Conservation (phyloP, 2,888 invertebrate genomes). For the Pedicia rivosa region DNA sequence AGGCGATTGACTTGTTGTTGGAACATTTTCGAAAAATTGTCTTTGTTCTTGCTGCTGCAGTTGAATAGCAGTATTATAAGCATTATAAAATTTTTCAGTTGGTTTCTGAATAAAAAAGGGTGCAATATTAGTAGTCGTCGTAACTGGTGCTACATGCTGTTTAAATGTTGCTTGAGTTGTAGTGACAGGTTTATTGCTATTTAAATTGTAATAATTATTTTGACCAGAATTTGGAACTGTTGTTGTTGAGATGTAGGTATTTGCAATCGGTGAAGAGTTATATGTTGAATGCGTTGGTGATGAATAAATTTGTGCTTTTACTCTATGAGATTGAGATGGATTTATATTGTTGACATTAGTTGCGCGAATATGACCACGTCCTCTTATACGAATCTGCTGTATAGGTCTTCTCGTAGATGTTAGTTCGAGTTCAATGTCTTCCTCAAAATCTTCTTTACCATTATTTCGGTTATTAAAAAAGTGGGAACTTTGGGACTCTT, state of each 20-base stretch:
- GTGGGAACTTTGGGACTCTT: slow-evolving; percentile 57
- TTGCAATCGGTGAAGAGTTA: too few relatives aligned
- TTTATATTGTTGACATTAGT: slow-evolving; percentile 1
- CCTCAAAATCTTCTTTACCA: slow-evolving; percentile 39
- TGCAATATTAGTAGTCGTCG: neutral
- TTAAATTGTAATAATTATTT: neutral
- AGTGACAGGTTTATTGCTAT: neutral
- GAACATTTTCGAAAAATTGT: neutral
- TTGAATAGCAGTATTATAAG: slow-evolving; percentile 1
- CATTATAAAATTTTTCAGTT: slow-evolving; percentile 2
- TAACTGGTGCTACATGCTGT: too few relatives aligned
- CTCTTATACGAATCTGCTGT: neutral
- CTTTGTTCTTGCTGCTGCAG: slow-evolving; percentile 1
- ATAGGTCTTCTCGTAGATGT: slow-evolving; percentile 7
- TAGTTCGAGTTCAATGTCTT: slow-evolving; percentile 26
- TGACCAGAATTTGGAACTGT: neutral
- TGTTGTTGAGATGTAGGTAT: neutral
- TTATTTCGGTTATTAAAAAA: slow-evolving; percentile 51
- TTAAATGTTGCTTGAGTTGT: neutral
- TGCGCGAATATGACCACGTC: slow-evolving; percentile 3
- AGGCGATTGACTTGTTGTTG: too few relatives aligned
- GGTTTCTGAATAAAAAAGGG: too few relatives aligned
- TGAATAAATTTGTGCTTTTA: neutral
- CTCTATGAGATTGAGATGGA: neutral
- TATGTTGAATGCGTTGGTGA: neutral